These are phyloP conservation scores for Elmis aenea DNA, from an alignment of 2,888 invertebrate genomes.

Conservation along the genomic window DNA sequence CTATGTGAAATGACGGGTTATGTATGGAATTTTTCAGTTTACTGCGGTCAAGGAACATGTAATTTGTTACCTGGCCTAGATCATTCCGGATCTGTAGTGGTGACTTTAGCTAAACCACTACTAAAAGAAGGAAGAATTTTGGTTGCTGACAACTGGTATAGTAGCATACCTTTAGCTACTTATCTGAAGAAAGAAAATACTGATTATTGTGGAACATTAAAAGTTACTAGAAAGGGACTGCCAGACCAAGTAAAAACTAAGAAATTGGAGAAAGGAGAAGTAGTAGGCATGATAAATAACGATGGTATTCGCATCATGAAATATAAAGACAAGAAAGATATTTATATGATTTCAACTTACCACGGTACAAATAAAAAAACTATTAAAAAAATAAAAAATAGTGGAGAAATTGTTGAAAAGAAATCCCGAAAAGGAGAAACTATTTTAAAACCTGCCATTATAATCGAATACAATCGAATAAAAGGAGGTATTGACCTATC, in stretches of 20 bases:
- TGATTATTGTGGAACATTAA: slow-evolving; percentile 4
- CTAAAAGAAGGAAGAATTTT: too few relatives aligned
- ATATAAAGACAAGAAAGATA: slow-evolving; percentile 2
- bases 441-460: slow-evolving; percentile 2
- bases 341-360: neutral
- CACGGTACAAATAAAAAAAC: too few relatives aligned
- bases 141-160: slow-evolving; percentile 5
- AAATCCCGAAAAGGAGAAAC: slow-evolving; percentile 3
- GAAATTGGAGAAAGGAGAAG: slow-evolving; percentile 4
- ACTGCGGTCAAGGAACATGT: slow-evolving; percentile 3
- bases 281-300: slow-evolving; percentile 3
- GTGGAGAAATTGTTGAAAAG: too few relatives aligned
- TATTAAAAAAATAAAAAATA: slow-evolving; percentile 1
- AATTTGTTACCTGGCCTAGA: slow-evolving; percentile 3
- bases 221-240: neutral
- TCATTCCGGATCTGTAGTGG: slow-evolving; percentile 4
- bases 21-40: slow-evolving; percentile 4
- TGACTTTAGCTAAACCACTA: slow-evolving; percentile 2
- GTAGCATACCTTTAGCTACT: slow-evolving; percentile 2
- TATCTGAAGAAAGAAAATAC: slow-evolving; percentile 3
- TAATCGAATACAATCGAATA: slow-evolving; percentile 4
- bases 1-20: slow-evolving; percentile 5
- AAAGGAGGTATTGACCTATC: slow-evolving; percentile 4
- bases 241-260: slow-evolving; percentile 2
- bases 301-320: slow-evolving; percentile 2